phyloP scores from a whole-genome alignment of 2,888 invertebrate genomes.

The Caenorhabditis imperialis region DNA sequence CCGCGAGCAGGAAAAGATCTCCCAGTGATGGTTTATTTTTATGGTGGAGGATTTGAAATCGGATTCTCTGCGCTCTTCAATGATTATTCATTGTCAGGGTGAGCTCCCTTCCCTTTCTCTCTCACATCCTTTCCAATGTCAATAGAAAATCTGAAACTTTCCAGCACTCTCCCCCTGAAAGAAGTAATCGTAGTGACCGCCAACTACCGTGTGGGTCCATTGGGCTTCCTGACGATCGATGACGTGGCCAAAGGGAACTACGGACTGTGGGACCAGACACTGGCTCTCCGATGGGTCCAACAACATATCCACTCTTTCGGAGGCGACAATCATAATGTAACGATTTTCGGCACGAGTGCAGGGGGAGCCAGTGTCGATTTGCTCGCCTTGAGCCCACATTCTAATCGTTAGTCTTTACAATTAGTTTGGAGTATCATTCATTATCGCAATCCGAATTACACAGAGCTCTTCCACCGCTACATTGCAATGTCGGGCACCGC shows the following conservation, averaged over 20 bases:
- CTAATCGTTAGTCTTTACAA: constrained; percentile 11
- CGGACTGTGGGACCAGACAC: constrained; percentile 75
- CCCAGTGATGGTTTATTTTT: constrained; percentile 65
- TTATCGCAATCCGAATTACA: constrained; percentile 4
- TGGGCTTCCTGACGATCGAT: constrained; percentile 64
- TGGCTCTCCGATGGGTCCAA: no score
- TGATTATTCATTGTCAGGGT: constrained; percentile 50
- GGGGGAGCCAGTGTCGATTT: constrained; percentile 64
- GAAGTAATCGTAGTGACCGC: constrained; percentile 68
- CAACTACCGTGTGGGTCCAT: constrained; percentile 68
- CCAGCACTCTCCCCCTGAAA: constrained; percentile 66
- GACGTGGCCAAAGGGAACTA: constrained; percentile 62
- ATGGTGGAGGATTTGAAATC: no score
- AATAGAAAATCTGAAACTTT: no score
- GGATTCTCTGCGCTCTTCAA: constrained; percentile 44
- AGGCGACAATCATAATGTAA: constrained; percentile 72
- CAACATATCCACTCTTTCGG: constrained; percentile 71
- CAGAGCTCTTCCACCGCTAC: constrained; percentile 19
- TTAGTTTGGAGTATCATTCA: neutral
- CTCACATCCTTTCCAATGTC: no score
- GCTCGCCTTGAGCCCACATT: constrained; percentile 60
- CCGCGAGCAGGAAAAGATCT: constrained; percentile 60
- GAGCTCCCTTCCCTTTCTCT: no score
- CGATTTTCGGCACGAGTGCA: constrained; percentile 72
- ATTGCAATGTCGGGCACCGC: constrained; percentile 49